Conservation (phyloP, 2,888 invertebrate species). For the Clunio marinus region DNA sequence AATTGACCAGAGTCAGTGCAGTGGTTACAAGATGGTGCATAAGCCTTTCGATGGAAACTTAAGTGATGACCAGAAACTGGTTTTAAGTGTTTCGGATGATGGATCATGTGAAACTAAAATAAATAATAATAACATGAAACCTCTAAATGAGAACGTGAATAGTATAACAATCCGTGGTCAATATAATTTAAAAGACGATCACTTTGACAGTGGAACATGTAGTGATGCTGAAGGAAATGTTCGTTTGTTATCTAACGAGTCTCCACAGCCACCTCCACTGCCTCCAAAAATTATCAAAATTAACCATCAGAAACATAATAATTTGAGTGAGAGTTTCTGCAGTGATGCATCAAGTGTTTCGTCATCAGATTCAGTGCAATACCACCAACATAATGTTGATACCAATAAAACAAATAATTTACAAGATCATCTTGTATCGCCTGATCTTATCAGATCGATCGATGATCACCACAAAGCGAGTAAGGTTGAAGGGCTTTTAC, state of each 20-base stretch:
- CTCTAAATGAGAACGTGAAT: not conserved
- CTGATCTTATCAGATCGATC: conserved; percentile 44
- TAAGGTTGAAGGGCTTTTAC: conserved; percentile 57
- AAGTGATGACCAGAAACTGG: conserved; percentile 33
- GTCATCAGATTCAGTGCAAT: conserved; percentile 64
- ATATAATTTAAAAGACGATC: conserved; percentile 53
- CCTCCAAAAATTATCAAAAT: conserved; percentile 64
- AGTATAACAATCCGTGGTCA: not conserved
- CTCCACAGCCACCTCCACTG: conserved; percentile 57
- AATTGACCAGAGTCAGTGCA: not conserved
- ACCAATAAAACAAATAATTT: conserved; percentile 9
- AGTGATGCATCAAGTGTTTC: conserved; percentile 71
- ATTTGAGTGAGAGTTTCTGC: conserved; percentile 55
- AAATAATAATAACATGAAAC: not conserved
- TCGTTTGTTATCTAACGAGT: conserved; percentile 38
- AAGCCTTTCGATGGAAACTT: conserved; percentile 24
- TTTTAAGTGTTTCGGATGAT: not conserved
- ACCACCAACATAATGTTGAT: conserved; percentile 6
- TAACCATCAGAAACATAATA: conserved; percentile 52
- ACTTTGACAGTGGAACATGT: conserved; percentile 78
- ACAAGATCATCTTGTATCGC: conserved; percentile 27
- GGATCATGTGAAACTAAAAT: not conserved
- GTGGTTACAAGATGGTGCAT: not conserved
- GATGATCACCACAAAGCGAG: conserved; percentile 44
- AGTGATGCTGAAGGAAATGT: conserved; percentile 68